Evolutionary conservation across 2,797 vertebrate species (phyloP).

Genomic region (Acanthis flammea): DNA sequence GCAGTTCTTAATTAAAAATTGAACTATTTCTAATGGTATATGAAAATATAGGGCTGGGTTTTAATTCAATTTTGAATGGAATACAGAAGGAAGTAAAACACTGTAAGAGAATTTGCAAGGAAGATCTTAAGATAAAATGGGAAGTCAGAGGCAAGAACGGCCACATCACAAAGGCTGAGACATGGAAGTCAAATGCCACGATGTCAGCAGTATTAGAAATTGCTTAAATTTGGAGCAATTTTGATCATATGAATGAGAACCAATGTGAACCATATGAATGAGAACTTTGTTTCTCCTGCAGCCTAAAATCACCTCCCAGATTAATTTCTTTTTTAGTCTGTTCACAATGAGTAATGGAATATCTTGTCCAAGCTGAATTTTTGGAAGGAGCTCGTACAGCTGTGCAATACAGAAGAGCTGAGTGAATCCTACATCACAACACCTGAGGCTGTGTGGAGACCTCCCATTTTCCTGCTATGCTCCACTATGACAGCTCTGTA

Average conservation of each 20-base stretch:
- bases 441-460: background rate
- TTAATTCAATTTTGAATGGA: background rate
- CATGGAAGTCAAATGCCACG: background rate
- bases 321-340: background rate
- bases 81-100: background rate
- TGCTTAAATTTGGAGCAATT: background rate
- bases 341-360: background rate
- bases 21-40: background rate
- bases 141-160: background rate
- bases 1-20: background rate
- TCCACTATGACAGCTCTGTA: background rate
- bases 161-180: background rate
- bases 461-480: background rate
- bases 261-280: background rate
- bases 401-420: background rate
- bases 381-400: background rate
- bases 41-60: background rate
- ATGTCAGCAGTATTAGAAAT: background rate
- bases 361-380: background rate
- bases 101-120: accelerated
- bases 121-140: background rate
- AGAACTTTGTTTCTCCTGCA: background rate
- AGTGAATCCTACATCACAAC: background rate
- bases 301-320: background rate
- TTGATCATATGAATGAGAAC: background rate